Conservation (phyloP, 2,888 invertebrate genomes). For the Abrostola tripartita region DNA sequence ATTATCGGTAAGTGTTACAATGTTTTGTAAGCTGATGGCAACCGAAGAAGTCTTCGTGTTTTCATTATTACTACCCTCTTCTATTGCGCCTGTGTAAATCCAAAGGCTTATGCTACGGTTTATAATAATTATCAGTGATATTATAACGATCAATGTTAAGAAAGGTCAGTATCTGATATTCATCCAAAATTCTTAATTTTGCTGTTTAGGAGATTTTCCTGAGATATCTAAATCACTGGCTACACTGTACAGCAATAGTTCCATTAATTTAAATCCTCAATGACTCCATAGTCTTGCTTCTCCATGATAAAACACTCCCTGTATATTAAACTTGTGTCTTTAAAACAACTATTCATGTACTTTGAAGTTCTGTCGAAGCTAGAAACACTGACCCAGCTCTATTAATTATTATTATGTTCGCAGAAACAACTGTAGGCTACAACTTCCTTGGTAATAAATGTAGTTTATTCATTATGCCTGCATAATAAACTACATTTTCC, state of each 20-base stretch:
- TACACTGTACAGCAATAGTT: not conserved
- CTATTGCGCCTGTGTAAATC: too few relatives aligned
- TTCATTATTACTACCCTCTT: too few relatives aligned
- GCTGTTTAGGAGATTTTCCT: too few relatives aligned
- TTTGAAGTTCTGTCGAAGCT: constrained; percentile 17
- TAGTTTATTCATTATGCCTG: constrained; percentile 6
- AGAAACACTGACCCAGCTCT: constrained; percentile 22
- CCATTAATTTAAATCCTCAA: not conserved
- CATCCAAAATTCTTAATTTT: too few relatives aligned
- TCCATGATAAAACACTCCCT: not conserved
- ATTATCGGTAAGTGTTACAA: constrained; percentile 1
- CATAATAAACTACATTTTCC: constrained; percentile 11
- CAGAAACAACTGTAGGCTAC: constrained; percentile 18
- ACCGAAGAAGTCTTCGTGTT: not conserved
- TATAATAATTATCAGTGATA: too few relatives aligned
- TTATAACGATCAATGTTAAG: too few relatives aligned
- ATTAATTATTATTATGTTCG: constrained; percentile 25
- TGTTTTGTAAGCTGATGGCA: constrained; percentile 1
- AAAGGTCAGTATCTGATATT: too few relatives aligned
- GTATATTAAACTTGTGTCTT: not conserved
- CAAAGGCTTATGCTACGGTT: too few relatives aligned
- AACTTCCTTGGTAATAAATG: constrained; percentile 12
- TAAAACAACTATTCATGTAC: not conserved
- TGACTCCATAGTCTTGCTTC: not conserved
- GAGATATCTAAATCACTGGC: too few relatives aligned